Base-by-base conservation (phyloP, 2,888 invertebrate genomes). In the Holacanthella duospinosa region DNA sequence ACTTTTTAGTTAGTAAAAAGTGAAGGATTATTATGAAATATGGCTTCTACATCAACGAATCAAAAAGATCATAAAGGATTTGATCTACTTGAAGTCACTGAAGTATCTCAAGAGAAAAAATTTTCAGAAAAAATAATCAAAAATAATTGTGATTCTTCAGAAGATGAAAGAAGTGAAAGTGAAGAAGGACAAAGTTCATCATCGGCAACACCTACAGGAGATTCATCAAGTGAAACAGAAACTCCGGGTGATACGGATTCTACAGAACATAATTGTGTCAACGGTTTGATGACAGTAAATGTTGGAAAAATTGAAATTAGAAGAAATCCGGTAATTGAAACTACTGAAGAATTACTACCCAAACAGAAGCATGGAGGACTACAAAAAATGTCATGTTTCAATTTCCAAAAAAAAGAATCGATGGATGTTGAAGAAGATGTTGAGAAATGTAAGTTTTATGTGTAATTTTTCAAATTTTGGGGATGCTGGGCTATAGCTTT, bases 311-410 rank as follows among this genome's bases (percentile, higher is more conserved):
- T n/a, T n/a, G n/a, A n/a, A n/a, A n/a, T n/a, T n/a, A n/a, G n/a
- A n/a, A n/a, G n/a, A n/a, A 9, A n/a, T 21, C 16, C n/a, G 48
- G 19, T 48, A 9, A 48, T 4, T 48, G 48, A 48, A 21, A 21
- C n/a, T n/a, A n/a, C n/a, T n/a, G n/a, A n/a, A n/a, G n/a, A n/a
- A n/a, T n/a, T n/a, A n/a, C n/a, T n/a, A n/a, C n/a, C n/a, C n/a
- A n/a, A n/a, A n/a, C n/a, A n/a, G n/a, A n/a, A n/a, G n/a, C n/a
- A n/a, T 36, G 21, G 48, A 48, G 48, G 24, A 12, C 55, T 72
- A 43, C 70, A 70, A 61, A 72, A 72, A 64, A 68, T 72, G 71
- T 66, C 70, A 4, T 71, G 71, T 0, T 67, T 71, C 62, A 71
- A 72, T 56, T 72, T 71, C 64, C 71, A 71, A 58, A 57, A 43